These are phyloP conservation scores for Rhea pennata DNA, from an alignment of 2,113 vertebrate species.

Conservation along the genomic window DNA sequence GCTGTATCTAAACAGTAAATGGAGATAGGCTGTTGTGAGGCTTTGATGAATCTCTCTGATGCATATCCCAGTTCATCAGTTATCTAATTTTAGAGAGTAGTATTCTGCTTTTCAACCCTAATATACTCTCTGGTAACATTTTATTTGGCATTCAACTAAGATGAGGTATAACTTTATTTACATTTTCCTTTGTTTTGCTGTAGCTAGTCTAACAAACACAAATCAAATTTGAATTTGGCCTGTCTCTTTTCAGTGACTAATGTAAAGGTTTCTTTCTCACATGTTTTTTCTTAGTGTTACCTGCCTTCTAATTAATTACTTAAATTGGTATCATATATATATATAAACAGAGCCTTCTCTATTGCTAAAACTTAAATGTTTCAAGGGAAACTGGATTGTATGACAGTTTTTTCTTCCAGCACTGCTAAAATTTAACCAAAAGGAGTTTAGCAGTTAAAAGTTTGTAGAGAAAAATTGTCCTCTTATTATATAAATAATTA, in stretches of 20 bases:
- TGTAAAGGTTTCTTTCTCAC: not conserved
- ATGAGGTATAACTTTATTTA: constrained; percentile 25
- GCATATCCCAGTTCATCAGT: constrained; percentile 72
- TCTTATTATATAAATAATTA: not conserved
- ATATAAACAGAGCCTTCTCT: not conserved
- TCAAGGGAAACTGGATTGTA: not conserved
- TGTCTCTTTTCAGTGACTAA: constrained; percentile 8
- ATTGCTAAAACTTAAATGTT: not conserved
- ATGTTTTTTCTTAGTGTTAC: constrained; percentile 13
- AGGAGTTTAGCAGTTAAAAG: not conserved
- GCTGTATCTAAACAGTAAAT: constrained; percentile 79
- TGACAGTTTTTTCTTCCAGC: not conserved
- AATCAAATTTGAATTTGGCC: constrained; percentile 38
- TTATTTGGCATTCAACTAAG: constrained; percentile 45
- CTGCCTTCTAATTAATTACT: constrained; percentile 8
- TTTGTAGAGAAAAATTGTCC: not conserved
- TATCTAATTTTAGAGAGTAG: constrained; percentile 75
- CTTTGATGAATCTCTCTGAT: constrained; percentile 79
- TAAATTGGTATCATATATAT: not conserved
- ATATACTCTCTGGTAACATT: constrained; percentile 36
- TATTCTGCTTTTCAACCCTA: constrained; percentile 64
- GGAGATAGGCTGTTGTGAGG: constrained; percentile 64
- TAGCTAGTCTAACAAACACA: constrained; percentile 19
- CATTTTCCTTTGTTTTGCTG: not conserved
- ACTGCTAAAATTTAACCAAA: not conserved